phyloP scores from a whole-genome alignment of 2,113 vertebrate species.

The Anguilla japonica region DNA sequence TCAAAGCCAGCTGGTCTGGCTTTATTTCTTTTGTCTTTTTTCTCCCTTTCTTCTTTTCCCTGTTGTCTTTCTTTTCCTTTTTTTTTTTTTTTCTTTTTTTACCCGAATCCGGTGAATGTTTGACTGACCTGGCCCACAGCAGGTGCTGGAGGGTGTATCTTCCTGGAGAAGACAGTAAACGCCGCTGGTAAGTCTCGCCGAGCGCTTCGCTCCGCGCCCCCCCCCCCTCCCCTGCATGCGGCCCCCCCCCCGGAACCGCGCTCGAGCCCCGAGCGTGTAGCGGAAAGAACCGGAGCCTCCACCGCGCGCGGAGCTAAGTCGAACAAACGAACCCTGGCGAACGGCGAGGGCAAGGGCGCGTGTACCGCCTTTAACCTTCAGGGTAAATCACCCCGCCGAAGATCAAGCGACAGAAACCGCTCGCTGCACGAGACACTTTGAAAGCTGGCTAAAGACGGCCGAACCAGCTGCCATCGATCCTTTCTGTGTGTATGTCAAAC shows the following conservation, averaged over 20 bases:
- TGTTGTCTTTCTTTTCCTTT: constrained; percentile 66
- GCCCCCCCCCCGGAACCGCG: constrained; percentile 22
- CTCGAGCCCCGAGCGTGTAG: background rate
- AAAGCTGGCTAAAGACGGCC: constrained; percentile 43
- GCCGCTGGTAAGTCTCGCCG: constrained; percentile 89
- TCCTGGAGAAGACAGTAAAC: constrained; percentile 87
- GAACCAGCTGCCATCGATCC: constrained; percentile 50
- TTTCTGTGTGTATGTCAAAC: constrained; percentile 22
- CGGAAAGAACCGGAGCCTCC: background rate
- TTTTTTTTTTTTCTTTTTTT: constrained; percentile 59
- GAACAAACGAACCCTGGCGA: background rate
- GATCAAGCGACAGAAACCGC: constrained; percentile 37
- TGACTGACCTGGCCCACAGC: constrained; percentile 84
- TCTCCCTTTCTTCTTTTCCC: constrained; percentile 33
- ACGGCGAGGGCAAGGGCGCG: background rate
- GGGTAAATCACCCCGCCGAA: constrained; percentile 15
- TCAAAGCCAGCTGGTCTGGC: constrained; percentile 99
- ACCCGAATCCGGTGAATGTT: constrained; percentile 69
- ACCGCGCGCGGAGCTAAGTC: background rate
- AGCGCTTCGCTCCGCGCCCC: constrained; percentile 27
- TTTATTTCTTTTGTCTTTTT: constrained; percentile 75
- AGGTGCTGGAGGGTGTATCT: constrained; percentile 89
- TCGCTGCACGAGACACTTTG: constrained; percentile 6
- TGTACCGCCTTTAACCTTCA: constrained; percentile 43
- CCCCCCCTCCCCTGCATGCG: constrained; percentile 29